A percentile compares a stretch with the other conserved stretches of the same genome.
phyloP scores from a whole-genome alignment of 2,113 vertebrate genomes.

The Nerophis ophidion region DNA sequence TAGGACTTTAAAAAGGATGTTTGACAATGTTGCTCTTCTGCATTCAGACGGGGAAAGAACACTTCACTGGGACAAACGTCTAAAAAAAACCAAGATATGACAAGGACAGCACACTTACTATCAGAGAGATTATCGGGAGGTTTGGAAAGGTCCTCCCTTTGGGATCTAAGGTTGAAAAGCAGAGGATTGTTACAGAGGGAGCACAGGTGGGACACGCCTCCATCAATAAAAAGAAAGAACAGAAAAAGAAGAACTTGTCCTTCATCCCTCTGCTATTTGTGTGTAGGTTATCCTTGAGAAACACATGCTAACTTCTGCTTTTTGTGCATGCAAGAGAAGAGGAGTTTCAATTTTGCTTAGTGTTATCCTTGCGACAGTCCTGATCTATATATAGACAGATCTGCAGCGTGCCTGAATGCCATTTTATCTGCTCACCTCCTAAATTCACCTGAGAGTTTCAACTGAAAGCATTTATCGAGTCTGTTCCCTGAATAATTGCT shows the following conservation, averaged over 20 bases:
- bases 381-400: constrained; percentile 68
- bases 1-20: background rate
- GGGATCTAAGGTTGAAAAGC: no score
- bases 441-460: constrained; percentile 26
- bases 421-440: constrained; percentile 38
- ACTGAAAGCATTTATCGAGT: background rate
- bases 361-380: constrained; percentile 51
- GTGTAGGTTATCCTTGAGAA: constrained; percentile 37
- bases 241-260: background rate
- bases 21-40: background rate
- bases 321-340: constrained; percentile 25
- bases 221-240: no score
- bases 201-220: no score
- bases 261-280: constrained; percentile 43
- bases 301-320: constrained; percentile 31
- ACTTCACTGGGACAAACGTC: background rate
- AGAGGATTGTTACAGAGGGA: no score
- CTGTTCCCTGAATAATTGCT: background rate
- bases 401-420: constrained; percentile 45
- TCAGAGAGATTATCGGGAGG: no score
- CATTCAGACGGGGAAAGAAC: background rate
- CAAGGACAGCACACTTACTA: no score
- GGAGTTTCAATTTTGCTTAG: constrained; percentile 58
- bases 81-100: no score
- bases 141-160: no score